phyloP scores from a whole-genome alignment of 2,888 invertebrate genomes.

The Acanthoscelides obtectus region DNA sequence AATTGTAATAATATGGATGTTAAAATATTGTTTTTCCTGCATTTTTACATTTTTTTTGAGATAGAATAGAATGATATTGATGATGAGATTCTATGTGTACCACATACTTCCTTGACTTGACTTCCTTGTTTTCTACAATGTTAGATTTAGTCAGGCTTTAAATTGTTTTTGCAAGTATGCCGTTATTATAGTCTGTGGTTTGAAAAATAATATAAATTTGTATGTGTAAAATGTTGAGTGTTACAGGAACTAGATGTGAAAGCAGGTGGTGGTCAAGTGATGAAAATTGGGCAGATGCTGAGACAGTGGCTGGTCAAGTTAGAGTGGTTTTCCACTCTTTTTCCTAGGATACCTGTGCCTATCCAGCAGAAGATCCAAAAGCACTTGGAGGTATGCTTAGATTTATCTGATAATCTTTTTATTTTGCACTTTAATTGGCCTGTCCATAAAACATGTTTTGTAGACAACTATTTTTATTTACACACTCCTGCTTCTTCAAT shows the following conservation, averaged over 20 bases:
- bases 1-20: too few relatives aligned
- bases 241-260: constrained; percentile 90
- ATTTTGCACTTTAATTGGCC: too few relatives aligned
- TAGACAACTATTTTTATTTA: too few relatives aligned
- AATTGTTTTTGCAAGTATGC: constrained; percentile 1
- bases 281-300: constrained; percentile 89
- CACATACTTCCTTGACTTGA: too few relatives aligned
- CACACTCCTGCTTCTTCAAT: too few relatives aligned
- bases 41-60: too few relatives aligned
- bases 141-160: constrained; percentile 12
- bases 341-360: constrained; percentile 97
- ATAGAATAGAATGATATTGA: too few relatives aligned
- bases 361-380: constrained; percentile 89
- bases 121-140: too few relatives aligned
- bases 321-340: constrained; percentile 98
- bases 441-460: too few relatives aligned
- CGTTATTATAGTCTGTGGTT: neutral
- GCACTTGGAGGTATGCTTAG: constrained; percentile 58
- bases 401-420: too few relatives aligned
- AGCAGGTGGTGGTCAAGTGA: constrained; percentile 92
- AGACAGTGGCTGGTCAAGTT: constrained; percentile 91
- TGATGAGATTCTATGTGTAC: too few relatives aligned
- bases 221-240: constrained; percentile 14
- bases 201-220: neutral
- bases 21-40: too few relatives aligned